phyloP scores from a whole-genome alignment of 2,797 vertebrate species.

The Salarias fasciatus region DNA sequence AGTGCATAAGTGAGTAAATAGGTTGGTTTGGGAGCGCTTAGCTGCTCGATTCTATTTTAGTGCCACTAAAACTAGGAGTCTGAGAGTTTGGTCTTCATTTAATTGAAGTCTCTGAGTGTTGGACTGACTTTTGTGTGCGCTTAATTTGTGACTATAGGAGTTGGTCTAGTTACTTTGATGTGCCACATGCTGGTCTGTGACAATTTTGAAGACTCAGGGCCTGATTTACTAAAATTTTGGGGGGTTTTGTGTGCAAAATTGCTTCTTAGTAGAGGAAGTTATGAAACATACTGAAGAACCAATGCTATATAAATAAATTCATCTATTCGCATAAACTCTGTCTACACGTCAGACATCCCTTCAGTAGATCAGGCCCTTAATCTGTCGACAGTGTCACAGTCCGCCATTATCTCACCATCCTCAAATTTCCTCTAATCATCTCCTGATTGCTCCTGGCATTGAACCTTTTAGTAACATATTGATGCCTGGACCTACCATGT shows the following conservation, averaged over 20 bases:
- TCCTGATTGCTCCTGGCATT: not conserved
- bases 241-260: too few relatives aligned
- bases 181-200: not conserved
- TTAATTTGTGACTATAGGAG: conserved; percentile 8
- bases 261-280: not conserved
- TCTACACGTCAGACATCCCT: too few relatives aligned
- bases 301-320: too few relatives aligned
- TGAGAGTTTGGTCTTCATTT: conserved; percentile 13
- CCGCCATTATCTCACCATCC: conserved; percentile 1
- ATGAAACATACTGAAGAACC: too few relatives aligned
- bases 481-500: not conserved
- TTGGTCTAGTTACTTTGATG: too few relatives aligned
- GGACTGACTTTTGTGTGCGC: conserved; percentile 6
- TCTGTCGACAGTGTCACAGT: not conserved
- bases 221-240: too few relatives aligned
- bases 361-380: not conserved
- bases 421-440: conserved; percentile 10
- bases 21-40: conserved; percentile 35
- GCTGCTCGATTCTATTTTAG: conserved; percentile 20
- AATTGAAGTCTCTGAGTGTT: conserved; percentile 1
- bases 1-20: conserved; percentile 36
- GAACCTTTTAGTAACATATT: not conserved
- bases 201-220: too few relatives aligned
- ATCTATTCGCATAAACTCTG: too few relatives aligned
- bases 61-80: not conserved